Evolutionary conservation across 2,797 vertebrate genomes (phyloP), one percentile per base, ranked within the genome.

Genomic region (Babyrousa celebensis): DNA sequence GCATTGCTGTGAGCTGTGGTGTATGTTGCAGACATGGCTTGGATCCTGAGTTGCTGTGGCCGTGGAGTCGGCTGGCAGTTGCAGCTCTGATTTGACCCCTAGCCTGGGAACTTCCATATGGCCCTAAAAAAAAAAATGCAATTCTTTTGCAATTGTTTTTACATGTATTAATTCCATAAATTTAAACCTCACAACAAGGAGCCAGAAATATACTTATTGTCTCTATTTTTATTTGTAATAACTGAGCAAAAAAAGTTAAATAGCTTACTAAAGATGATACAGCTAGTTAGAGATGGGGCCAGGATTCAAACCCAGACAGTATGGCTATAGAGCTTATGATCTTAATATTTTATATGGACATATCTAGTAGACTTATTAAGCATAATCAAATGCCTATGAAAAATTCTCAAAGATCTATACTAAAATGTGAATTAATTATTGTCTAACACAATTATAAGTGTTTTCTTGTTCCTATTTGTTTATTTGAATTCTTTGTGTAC

Each of bases 331-430:
- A 87, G 40, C 67, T 65, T 54, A 43, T 60, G 2, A 25, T 29
- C 17, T 78, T 83, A 29, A 25, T 10, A 23, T 72, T 25, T 89
- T 43, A 52, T 77, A 8, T 65, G 25, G 8, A 25, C 21, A 43
- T 71, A 78, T 1, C 32, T 72, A 29, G n/a, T 58, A 16, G 29
- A 14, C 36, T 32, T 94, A 86, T 60, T 20, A 78, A 27, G 1
- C 20, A 65, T 68, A n/a, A 88, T 43, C 68, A 63, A 86, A 78
- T 67, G 6, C 18, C 85, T 48, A 92, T 56, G 23, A 92, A 92
- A 92, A 36, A 43, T 56, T 7, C 12, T 86, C 75, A 82, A 56
- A 79, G 23, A 78, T 36, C 16, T 52, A 62, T 43, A 85, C 54
- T 67, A 32, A 67, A 65, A 82, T 43, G 2, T 72, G 20, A 86